Base-by-base conservation (phyloP, 2,888 invertebrate genomes). In the Argynnis bischoffii region DNA sequence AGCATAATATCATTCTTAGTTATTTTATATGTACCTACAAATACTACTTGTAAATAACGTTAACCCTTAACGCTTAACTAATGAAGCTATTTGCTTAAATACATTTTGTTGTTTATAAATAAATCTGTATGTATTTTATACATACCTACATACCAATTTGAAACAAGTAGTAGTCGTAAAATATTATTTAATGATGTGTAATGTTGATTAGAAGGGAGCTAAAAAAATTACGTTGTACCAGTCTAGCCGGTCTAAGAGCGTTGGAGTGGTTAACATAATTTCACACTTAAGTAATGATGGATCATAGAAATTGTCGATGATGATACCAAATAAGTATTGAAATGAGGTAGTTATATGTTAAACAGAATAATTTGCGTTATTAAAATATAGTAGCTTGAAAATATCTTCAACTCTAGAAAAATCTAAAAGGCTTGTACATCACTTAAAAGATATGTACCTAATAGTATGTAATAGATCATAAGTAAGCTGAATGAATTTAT, bases 261-360 rank as follows among this genome's bases (percentile, higher is more conserved):
- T 61, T 21, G 61, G n/a, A 60, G 64, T 64, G 57, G 46, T 65
- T 64, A 63, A 54, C 65, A 63, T 72, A 60, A 69, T 63, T 61
- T 63, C 60, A 67, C 69, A 71, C 61, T 69, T 56, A 69, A 56
- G 47, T 67, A 68, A 64, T 66, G 70, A 69, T 55, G 21, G 53
- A 53, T 31, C 47, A 55, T 67, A 26, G 35, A 60, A 63, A 63
- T 55, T 53, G 47, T 46, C 55, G 47, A 41, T 41, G 56, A 59
- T 53, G 55, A 51, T 57, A 53, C 31, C 13, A 57, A 57, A 63
- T 57, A 53, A 31, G 2, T 46, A 47, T 46, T 13, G 14, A 51
- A 46, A 21, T 57, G 18, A 41, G 8, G 35, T 41, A 41, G 35
- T 41, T 41, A 41, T 41, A 41, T 41, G 35, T 11, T 41, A 41